Percentiles rank a stretch among this genome's conserved stretches.
Conservation (phyloP, 2,797 vertebrate species). For the Danio choprae region DNA sequence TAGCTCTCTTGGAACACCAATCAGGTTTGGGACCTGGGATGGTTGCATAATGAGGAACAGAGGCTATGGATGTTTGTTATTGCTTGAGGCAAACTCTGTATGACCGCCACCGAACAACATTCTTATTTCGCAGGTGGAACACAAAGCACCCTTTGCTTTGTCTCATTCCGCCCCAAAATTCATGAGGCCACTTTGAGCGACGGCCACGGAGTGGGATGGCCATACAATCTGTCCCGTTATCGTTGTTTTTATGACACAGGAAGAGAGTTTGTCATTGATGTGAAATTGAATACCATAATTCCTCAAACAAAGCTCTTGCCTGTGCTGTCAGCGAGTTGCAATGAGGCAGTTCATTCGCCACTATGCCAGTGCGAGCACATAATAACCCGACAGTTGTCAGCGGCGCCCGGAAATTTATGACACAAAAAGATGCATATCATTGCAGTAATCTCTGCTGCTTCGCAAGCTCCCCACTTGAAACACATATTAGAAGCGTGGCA, state of each 20-base stretch:
- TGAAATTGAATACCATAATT: conserved; percentile 61
- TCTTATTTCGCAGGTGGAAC: conserved; percentile 8
- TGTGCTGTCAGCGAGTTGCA: conserved; percentile 36
- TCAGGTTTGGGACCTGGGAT: neutral
- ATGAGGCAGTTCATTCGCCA: conserved; percentile 28
- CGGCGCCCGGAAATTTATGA: conserved; percentile 47
- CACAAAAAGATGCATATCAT: conserved; percentile 50
- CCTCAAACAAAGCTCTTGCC: conserved; percentile 44
- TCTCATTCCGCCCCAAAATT: conserved; percentile 52
- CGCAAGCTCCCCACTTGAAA: conserved; percentile 48
- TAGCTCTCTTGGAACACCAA: neutral
- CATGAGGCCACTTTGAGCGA: conserved; percentile 54
- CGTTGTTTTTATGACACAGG: conserved; percentile 53
- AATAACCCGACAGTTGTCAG: conserved; percentile 53
- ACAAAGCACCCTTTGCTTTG: conserved; percentile 7
- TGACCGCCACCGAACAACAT: neutral
- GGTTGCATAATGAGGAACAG: neutral
- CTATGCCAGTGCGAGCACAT: conserved; percentile 12
- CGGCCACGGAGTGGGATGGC: neutral
- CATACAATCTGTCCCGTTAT: conserved; percentile 49
- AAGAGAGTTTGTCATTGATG: conserved; percentile 57
- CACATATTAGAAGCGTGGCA: conserved; percentile 57
- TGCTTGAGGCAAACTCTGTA: neutral
- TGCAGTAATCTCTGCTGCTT: conserved; percentile 42
- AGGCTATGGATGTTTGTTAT: neutral